Base-by-base conservation (phyloP, 2,888 invertebrate species). In the Isotomurus palustris region DNA sequence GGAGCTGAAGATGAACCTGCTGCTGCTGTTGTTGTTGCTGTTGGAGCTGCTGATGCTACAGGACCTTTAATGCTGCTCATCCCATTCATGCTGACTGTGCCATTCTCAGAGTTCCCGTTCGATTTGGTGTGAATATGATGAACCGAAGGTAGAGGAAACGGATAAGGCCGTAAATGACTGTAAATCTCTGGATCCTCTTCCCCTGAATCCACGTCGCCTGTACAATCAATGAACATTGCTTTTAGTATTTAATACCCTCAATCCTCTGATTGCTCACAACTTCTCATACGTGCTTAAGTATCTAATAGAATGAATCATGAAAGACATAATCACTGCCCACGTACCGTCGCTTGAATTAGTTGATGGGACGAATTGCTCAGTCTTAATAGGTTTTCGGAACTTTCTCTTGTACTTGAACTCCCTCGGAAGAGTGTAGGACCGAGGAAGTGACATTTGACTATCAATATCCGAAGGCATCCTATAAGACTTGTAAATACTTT, bases 291-390 rank as follows among this genome's bases (percentile, higher is more conserved):
- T 32, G 14, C 32, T 10, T 32, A 14, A 8, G 8, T 32, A 14
- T 32, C 14, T 32, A 10, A 32, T 10, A 32, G 32, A 32, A 14
- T 32, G 32, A 32, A 32, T 14, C 32, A 8, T 32, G 32, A 32
- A 10, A 32, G 8, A 32, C 32, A 41, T 19, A 49, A 25, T 27
- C 17, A 3, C 55, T 6, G 40, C 38, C n/a, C 32, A 72, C 74
- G 76, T 73, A 86, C 89, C 90, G 72, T 89, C 89, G 69, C 89
- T 89, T 71, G 89, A 90, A 72, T 91, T 90, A 35, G 88, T 89
- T 68, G 88, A 88, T 10, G 86, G 84, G 22, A 87, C 81, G 71
- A 85, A 85, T 64, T 85, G 83, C 73, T 85, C 83, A 56, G 82
- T 77, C 64, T 83, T 79, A 59, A 84, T 77, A 53, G 82, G 78